A percentile compares a stretch with the other conserved stretches of the same genome.
These are phyloP conservation scores for Linurgus olivaceus DNA, from an alignment of 2,797 vertebrate genomes.

Conservation along the genomic window DNA sequence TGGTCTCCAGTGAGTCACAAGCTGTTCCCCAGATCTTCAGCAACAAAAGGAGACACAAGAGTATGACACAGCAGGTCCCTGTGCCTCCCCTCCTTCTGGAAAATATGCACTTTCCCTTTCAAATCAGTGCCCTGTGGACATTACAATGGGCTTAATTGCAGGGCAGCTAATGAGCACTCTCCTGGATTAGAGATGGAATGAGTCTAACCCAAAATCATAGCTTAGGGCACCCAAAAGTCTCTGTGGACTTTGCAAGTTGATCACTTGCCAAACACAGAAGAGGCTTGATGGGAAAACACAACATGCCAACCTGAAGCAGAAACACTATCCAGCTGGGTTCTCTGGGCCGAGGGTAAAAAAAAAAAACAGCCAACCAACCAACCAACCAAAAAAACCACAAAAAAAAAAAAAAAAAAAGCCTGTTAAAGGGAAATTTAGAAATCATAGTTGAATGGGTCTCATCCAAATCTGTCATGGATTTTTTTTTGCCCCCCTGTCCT, in stretches of 20 bases:
- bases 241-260: neutral
- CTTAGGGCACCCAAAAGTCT: neutral
- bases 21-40: neutral
- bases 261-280: neutral
- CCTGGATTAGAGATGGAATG: neutral
- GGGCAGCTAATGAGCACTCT: neutral
- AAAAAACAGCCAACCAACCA: too few relatives aligned
- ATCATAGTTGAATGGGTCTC: neutral
- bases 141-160: neutral
- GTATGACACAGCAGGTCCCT: neutral
- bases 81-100: neutral
- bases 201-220: neutral
- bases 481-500: neutral
- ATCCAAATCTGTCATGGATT: neutral
- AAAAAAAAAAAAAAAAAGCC: neutral
- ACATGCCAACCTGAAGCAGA: neutral
- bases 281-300: neutral
- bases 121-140: neutral
- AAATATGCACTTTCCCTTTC: neutral
- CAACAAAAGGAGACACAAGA: accelerated
- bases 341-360: neutral
- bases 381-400: too few relatives aligned
- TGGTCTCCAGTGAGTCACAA: neutral
- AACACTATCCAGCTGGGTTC: neutral
- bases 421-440: neutral